phyloP scores from a whole-genome alignment of 2,113 vertebrate genomes.

The Cyprinodon brontotheroides region DNA sequence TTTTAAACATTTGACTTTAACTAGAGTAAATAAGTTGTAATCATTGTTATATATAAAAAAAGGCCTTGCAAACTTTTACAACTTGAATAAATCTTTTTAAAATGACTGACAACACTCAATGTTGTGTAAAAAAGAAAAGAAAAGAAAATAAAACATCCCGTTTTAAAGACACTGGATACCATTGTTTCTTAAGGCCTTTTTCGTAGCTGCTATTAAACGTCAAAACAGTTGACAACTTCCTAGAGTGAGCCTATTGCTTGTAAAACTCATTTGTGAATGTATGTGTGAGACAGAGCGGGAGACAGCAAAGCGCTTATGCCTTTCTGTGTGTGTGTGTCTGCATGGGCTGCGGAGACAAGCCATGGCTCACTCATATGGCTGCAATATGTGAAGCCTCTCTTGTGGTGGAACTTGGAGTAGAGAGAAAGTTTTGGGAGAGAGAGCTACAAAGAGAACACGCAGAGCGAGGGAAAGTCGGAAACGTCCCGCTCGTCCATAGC shows the following conservation, averaged over 20 bases:
- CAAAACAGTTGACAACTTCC: slow-evolving; percentile 75
- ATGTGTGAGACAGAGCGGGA: slow-evolving; percentile 49
- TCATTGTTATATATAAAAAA: neutral
- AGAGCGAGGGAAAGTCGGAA: slow-evolving; percentile 66
- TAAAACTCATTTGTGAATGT: slow-evolving; percentile 64
- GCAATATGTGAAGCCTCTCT: slow-evolving; percentile 75
- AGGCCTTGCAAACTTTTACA: slow-evolving; percentile 32
- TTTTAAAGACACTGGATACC: slow-evolving; percentile 60
- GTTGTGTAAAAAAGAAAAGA: neutral
- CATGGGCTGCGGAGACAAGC: slow-evolving; percentile 49
- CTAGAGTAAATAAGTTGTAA: neutral
- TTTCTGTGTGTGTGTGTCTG: slow-evolving; percentile 35
- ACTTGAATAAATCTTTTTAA: slow-evolving; percentile 9
- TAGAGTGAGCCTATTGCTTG: slow-evolving; percentile 74
- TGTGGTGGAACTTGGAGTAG: slow-evolving; percentile 65
- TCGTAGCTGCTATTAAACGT: slow-evolving; percentile 73
- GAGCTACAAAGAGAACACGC: slow-evolving; percentile 58
- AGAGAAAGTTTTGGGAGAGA: slow-evolving; percentile 67
- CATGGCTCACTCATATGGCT: slow-evolving; percentile 73
- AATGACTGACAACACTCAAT: slow-evolving; percentile 11
- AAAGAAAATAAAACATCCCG: neutral
- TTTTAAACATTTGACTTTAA: neutral
- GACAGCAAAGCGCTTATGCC: slow-evolving; percentile 54
- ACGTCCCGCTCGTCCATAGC: slow-evolving; percentile 71
- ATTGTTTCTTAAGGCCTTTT: slow-evolving; percentile 68